A percentile compares a stretch with the other conserved stretches of the same genome.
Evolutionary conservation across 2,113 vertebrate genomes (phyloP).

Genomic region (Struthio camelus): DNA sequence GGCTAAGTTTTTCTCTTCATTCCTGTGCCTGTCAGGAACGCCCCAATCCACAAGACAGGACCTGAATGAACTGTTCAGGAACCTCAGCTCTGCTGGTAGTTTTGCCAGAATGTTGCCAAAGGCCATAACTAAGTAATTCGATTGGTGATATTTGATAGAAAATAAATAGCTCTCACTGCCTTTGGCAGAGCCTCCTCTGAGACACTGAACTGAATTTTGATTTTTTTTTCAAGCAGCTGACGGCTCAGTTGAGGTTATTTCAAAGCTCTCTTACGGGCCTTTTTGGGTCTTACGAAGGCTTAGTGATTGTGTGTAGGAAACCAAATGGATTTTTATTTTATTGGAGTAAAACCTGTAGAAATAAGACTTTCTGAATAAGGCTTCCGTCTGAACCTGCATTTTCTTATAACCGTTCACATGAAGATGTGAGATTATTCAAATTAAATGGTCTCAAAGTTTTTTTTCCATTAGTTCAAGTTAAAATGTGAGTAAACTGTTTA

Average conservation of each 20-base stretch:
- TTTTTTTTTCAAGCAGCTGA: background rate
- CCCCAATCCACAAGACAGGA: background rate
- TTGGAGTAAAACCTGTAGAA: background rate
- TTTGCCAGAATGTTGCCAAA: background rate
- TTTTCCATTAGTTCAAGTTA: background rate
- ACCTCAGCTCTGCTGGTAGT: background rate
- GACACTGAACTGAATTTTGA: background rate
- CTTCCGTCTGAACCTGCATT: background rate
- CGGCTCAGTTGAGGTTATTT: background rate
- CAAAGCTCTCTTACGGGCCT: background rate
- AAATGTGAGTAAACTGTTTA: background rate
- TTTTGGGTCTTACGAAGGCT: background rate
- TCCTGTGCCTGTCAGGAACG: background rate
- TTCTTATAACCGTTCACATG: background rate
- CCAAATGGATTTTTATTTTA: background rate
- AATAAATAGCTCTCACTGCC: background rate
- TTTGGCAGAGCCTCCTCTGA: background rate
- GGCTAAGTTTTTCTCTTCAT: background rate
- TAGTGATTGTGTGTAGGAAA: background rate
- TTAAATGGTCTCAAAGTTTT: background rate
- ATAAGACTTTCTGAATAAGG: background rate
- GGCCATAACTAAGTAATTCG: background rate
- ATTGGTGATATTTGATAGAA: background rate
- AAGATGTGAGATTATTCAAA: background rate
- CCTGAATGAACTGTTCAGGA: background rate